Conservation (phyloP, 2,888 invertebrate species). For the Drosophila percnosoma region DNA sequence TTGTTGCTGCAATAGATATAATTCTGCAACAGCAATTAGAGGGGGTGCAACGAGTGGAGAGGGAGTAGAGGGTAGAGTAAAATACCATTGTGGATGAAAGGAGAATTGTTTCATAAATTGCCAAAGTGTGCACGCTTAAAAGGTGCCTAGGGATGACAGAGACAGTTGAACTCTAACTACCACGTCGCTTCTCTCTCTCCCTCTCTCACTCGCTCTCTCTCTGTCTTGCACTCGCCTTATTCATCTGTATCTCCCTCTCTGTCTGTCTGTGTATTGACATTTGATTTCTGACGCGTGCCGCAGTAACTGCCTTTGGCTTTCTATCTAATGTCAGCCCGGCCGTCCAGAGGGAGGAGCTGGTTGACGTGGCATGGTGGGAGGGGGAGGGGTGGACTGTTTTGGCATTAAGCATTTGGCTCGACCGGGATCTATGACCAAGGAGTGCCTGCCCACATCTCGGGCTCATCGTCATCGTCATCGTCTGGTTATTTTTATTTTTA, state of each 20-base stretch:
- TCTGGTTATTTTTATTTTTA: slow-evolving; percentile 68
- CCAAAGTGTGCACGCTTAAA: slow-evolving; percentile 49
- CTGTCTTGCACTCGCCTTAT: no score
- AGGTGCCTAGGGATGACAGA: slow-evolving; percentile 41
- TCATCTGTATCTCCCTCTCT: neutral
- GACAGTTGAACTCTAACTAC: neutral
- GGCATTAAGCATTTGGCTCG: slow-evolving; percentile 21
- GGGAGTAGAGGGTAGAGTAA: neutral
- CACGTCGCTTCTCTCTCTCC: neutral
- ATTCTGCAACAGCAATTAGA: slow-evolving; percentile 49
- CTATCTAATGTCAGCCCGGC: slow-evolving; percentile 15
- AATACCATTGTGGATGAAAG: neutral
- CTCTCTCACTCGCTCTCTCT: neutral
- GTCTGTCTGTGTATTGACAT: slow-evolving; percentile 54
- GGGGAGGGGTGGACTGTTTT: slow-evolving; percentile 12
- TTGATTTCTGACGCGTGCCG: slow-evolving; percentile 77
- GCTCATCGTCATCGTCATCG: neutral
- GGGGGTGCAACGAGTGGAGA: slow-evolving; percentile 8
- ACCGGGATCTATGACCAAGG: slow-evolving; percentile 25
- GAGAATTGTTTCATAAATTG: slow-evolving; percentile 47
- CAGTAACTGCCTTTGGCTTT: slow-evolving; percentile 56
- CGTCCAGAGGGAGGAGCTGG: neutral
- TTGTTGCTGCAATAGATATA: slow-evolving; percentile 10
- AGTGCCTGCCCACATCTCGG: slow-evolving; percentile 64
- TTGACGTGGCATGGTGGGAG: neutral